These are phyloP conservation scores for Cosmia trapezina DNA, from an alignment of 2,888 invertebrate genomes.

Conservation along the genomic window DNA sequence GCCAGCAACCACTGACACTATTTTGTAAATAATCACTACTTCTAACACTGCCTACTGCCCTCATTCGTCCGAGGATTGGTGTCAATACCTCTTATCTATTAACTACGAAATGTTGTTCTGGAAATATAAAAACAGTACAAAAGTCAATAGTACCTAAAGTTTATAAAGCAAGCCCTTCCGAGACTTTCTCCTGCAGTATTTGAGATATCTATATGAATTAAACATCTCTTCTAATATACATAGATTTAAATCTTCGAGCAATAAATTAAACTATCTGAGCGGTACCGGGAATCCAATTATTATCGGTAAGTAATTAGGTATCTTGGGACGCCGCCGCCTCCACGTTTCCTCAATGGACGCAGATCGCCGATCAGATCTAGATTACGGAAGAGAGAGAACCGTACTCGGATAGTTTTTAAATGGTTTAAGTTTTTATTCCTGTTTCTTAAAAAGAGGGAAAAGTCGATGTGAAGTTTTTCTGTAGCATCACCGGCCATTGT, in stretches of 20 bases:
- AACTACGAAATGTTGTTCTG: conserved; percentile 13
- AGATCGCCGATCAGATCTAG: conserved; percentile 66
- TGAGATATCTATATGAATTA: conserved; percentile 53
- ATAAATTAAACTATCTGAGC: conserved; percentile 67
- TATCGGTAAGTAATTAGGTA: conserved; percentile 73
- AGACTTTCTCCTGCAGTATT: conserved; percentile 50
- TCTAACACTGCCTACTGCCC: conserved; percentile 20
- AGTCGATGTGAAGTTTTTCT: conserved; percentile 19
- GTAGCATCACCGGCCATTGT: conserved; percentile 3
- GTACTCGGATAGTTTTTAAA: conserved; percentile 50
- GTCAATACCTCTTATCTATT: conserved; percentile 18
- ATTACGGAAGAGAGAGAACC: conserved; percentile 53
- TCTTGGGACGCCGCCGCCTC: conserved; percentile 63
- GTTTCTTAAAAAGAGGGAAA: conserved; percentile 24
- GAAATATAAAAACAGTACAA: conserved; percentile 20
- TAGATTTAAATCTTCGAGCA: conserved; percentile 60
- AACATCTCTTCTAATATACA: conserved; percentile 58
- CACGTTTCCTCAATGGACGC: conserved; percentile 64
- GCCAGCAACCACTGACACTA: conserved; percentile 16
- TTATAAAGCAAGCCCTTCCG: conserved; percentile 30
- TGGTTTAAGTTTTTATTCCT: conserved; percentile 50
- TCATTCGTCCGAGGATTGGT: conserved; percentile 31
- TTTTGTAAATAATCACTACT: conserved; percentile 35
- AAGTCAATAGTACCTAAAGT: conserved; percentile 43
- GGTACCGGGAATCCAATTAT: conserved; percentile 72